Evolutionary conservation across 1,140 invertebrate genomes (phyloP).

Genomic region (Aphis craccivora): DNA sequence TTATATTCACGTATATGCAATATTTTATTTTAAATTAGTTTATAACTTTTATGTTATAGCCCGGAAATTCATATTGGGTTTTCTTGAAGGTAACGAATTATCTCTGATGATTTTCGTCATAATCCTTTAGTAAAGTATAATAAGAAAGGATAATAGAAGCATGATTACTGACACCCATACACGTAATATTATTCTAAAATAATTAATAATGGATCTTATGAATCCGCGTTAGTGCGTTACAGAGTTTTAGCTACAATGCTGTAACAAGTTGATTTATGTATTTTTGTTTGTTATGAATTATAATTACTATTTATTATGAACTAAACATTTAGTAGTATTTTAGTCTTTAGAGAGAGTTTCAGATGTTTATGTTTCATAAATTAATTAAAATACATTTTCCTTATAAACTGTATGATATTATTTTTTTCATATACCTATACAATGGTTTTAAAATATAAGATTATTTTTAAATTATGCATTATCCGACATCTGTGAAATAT

Average conservation of each 20-base stretch:
- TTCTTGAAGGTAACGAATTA: neutral
- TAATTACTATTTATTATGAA: neutral
- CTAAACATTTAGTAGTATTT: neutral
- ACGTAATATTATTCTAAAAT: neutral
- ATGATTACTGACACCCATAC: neutral
- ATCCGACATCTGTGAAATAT: neutral
- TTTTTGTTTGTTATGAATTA: slow-evolving; percentile 10
- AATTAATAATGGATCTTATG: slow-evolving; percentile 9
- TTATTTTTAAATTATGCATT: neutral
- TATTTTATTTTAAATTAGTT: no score
- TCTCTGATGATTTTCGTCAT: neutral
- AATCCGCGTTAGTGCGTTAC: neutral
- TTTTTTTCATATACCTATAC: neutral
- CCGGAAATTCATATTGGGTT: neutral
- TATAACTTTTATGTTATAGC: no score
- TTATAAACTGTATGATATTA: neutral
- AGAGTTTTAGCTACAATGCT: neutral
- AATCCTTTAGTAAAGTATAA: slow-evolving; percentile 7
- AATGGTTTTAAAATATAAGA: neutral
- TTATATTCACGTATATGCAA: neutral
- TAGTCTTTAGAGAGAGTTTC: neutral
- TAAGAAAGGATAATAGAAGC: neutral
- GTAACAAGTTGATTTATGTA: neutral
- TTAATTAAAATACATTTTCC: neutral
- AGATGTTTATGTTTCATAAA: neutral